Conservation (phyloP, 2,113 vertebrate species). For the Dromaius novaehollandiae region DNA sequence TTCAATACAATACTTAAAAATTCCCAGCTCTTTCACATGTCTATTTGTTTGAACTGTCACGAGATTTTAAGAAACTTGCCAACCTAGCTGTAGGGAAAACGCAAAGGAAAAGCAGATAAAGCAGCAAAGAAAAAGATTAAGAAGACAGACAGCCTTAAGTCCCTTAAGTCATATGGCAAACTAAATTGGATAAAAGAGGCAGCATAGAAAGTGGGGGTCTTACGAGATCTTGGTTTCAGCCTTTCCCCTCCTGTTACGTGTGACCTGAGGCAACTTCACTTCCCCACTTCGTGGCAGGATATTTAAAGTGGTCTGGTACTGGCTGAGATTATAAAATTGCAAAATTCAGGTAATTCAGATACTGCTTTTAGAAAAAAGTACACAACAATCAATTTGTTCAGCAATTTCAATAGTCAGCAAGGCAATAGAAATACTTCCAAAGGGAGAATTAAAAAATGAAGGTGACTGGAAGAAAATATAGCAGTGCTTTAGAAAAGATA, state of each 20-base stretch:
- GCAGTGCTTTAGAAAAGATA: not conserved
- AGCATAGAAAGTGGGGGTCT: not conserved
- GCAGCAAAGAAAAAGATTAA: not conserved
- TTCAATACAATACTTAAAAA: not conserved
- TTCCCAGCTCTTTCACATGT: too few species aligned
- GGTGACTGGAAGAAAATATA: not conserved
- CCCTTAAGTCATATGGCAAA: not conserved
- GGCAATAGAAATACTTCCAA: too few species aligned
- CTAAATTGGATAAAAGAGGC: not conserved
- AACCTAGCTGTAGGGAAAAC: not conserved
- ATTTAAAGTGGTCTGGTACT: not conserved
- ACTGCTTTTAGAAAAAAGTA: not conserved
- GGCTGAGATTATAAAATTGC: too few species aligned
- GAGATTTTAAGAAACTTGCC: not conserved
- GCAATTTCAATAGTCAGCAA: not conserved
- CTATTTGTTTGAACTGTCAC: not conserved
- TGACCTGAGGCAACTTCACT: not conserved
- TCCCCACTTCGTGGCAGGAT: not conserved
- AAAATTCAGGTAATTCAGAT: not conserved
- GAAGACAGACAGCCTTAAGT: not conserved
- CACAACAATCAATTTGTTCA: not conserved
- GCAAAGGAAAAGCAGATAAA: not conserved
- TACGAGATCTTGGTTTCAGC: accelerated
- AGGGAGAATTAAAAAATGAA: not conserved
- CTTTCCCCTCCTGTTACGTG: not conserved